A percentile compares a stretch with the other conserved stretches of the same genome.
phyloP scores from a whole-genome alignment of 2,888 invertebrate genomes.

The Mayetiola destructor region DNA sequence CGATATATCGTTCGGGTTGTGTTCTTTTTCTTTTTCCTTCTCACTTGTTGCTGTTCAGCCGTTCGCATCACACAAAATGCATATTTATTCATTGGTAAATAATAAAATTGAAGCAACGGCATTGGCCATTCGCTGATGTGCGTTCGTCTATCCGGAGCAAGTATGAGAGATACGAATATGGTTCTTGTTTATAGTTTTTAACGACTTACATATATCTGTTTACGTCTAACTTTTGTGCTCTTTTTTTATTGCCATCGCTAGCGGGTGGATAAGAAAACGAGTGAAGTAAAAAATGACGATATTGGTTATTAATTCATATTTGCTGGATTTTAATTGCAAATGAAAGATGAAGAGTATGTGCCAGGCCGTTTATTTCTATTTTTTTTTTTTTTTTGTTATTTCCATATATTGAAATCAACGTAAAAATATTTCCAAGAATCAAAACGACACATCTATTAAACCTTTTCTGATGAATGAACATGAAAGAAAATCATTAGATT shows the following conservation, averaged over 20 bases:
- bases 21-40: not conserved
- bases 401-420: too few species aligned
- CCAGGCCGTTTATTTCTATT: not conserved
- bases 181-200: too few species aligned
- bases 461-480: too few species aligned
- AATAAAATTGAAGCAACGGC: not conserved
- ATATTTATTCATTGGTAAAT: constrained; percentile 7
- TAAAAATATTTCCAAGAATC: too few species aligned
- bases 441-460: too few species aligned
- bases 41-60: not conserved
- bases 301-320: constrained; percentile 11
- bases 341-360: constrained; percentile 1
- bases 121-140: not conserved
- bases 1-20: not conserved
- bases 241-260: too few species aligned
- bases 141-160: too few species aligned
- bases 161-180: too few species aligned
- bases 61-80: not conserved
- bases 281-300: constrained; percentile 4
- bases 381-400: too few species aligned
- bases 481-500: too few species aligned
- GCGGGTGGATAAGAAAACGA: constrained; percentile 8
- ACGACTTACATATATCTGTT: too few species aligned
- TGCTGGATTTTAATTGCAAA: constrained; percentile 4
- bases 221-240: too few species aligned